phyloP scores from a whole-genome alignment of 2,888 invertebrate genomes.

The Clitarchus hookeri region DNA sequence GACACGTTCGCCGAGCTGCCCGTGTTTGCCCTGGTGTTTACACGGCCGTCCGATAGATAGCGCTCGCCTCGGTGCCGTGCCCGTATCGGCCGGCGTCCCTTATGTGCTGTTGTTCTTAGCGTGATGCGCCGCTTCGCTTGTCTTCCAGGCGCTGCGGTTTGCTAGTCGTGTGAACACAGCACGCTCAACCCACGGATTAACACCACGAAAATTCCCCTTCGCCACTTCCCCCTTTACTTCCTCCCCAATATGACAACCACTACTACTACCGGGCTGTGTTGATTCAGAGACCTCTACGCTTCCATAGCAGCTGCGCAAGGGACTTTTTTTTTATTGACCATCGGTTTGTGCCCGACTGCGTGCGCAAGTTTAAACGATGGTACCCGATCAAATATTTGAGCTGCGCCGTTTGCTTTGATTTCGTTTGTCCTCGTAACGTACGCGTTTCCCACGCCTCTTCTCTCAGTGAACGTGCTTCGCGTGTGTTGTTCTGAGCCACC shows the following conservation, averaged over 20 bases:
- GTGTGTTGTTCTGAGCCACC: neutral
- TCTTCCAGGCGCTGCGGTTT: neutral
- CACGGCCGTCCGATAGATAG: neutral
- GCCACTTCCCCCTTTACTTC: neutral
- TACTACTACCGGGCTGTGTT: neutral
- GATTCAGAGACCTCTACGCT: conserved; percentile 4
- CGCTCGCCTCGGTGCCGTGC: neutral
- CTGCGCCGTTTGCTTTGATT: neutral
- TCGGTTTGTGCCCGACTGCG: neutral
- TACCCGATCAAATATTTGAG: conserved; percentile 2
- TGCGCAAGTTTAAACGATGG: neutral
- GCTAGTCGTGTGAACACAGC: neutral
- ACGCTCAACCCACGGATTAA: neutral
- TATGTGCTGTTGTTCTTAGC: conserved; percentile 14
- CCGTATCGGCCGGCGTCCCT: neutral
- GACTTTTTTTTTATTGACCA: neutral
- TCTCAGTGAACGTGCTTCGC: neutral
- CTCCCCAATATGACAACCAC: neutral
- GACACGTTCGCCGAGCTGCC: neutral
- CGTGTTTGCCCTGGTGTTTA: neutral
- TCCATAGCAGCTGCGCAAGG: neutral
- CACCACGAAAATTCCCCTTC: neutral
- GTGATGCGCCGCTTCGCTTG: neutral
- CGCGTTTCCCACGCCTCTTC: neutral
- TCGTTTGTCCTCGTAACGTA: neutral